Percentiles rank a stretch among this genome's conserved stretches.
Conservation (phyloP, 2,797 vertebrate species). For the Neosalanx taihuensis region DNA sequence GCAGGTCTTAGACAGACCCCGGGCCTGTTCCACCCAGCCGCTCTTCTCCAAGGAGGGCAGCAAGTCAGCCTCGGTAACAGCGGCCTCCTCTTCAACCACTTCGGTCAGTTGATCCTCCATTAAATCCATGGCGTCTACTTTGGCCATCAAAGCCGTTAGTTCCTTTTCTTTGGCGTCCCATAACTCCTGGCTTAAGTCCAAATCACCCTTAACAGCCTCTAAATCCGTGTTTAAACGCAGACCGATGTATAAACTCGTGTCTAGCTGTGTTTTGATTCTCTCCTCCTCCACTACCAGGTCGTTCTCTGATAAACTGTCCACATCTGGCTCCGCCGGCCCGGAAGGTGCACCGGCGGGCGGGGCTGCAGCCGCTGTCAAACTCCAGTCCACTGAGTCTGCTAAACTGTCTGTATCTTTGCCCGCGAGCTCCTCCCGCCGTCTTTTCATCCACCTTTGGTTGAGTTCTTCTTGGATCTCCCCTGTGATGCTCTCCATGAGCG, state of each 20-base stretch:
- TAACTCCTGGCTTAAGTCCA: conserved; percentile 81
- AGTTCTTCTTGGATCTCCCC: conserved; percentile 91
- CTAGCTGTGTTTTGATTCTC: conserved; percentile 86
- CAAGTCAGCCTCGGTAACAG: conserved; percentile 29
- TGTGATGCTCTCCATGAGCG: conserved; percentile 84
- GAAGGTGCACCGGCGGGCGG: conserved; percentile 10
- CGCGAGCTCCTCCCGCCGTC: conserved; percentile 77
- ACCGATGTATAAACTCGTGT: conserved; percentile 92
- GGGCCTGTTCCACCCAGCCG: conserved; percentile 79
- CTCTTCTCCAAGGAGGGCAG: conserved; percentile 49
- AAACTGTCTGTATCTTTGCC: conserved; percentile 57
- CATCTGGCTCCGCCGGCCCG: conserved; percentile 32
- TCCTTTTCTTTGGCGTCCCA: conserved; percentile 84
- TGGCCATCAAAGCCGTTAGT: conserved; percentile 80
- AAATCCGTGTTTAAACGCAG: conserved; percentile 89
- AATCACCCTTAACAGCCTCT: conserved; percentile 77
- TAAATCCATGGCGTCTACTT: conserved; percentile 74
- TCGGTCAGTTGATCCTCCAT: conserved; percentile 38
- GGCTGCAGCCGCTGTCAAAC: conserved; percentile 1
- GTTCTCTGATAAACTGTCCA: conserved; percentile 57
- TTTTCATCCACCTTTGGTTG: conserved; percentile 89
- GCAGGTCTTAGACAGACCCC: conserved; percentile 77
- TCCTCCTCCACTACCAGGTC: conserved; percentile 83
- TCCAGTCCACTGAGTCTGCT: conserved; percentile 53
- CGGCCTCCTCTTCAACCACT: conserved; percentile 24